Evolutionary conservation across 2,888 invertebrate genomes (phyloP).

Genomic region (Chalcosyrphus nemorum): DNA sequence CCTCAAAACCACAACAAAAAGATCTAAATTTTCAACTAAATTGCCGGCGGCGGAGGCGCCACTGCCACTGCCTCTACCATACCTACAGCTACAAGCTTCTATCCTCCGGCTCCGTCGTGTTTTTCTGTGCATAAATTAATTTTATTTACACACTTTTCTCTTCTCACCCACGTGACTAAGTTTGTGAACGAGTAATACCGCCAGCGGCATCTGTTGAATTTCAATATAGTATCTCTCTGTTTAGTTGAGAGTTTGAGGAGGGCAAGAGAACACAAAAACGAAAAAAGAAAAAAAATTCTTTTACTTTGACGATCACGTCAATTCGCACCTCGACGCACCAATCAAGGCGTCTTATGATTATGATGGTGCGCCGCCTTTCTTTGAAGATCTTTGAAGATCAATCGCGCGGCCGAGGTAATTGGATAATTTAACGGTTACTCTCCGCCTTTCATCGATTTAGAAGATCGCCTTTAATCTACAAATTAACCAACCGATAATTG

Average conservation of each 20-base stretch:
- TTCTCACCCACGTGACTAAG: constrained; percentile 46
- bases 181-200: background rate
- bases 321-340: constrained; percentile 57
- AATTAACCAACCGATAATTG: constrained; percentile 59
- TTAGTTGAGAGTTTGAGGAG: background rate
- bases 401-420: constrained; percentile 49
- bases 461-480: constrained; percentile 55
- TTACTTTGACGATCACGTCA: constrained; percentile 53
- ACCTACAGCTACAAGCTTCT: no score
- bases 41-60: constrained; percentile 34
- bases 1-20: constrained; percentile 18
- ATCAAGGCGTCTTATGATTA: constrained; percentile 59
- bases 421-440: constrained; percentile 53
- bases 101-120: constrained; percentile 13
- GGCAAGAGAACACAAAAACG: no score
- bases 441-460: constrained; percentile 43
- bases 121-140: constrained; percentile 54
- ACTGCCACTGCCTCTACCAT: constrained; percentile 13
- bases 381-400: constrained; percentile 63
- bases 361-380: constrained; percentile 45
- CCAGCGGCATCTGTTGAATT: constrained; percentile 47
- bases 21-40: constrained; percentile 4
- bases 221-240: constrained; percentile 21
- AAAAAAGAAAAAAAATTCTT: background rate
- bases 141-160: constrained; percentile 47